These are phyloP conservation scores for Chloroceryle amazona DNA, from an alignment of 2,797 vertebrate genomes.

Conservation along the genomic window DNA sequence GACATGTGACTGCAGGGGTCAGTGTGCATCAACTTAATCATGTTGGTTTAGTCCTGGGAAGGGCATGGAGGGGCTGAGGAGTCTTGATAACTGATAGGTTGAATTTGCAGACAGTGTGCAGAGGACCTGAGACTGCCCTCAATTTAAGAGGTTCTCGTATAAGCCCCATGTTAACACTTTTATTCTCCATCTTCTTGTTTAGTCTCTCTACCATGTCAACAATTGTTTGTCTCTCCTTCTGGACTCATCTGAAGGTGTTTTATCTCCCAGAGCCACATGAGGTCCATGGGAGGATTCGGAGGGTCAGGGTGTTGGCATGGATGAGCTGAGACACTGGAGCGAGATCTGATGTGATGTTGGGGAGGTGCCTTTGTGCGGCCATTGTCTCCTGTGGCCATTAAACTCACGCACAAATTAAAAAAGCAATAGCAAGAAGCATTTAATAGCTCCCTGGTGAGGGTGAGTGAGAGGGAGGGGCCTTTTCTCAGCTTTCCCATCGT, in stretches of 20 bases:
- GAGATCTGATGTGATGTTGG: accelerated
- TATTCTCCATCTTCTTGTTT: not conserved
- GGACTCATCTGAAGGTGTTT: not conserved
- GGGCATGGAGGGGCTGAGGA: not conserved
- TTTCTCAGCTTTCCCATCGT: not conserved
- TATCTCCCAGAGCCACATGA: not conserved
- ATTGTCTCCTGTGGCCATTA: not conserved
- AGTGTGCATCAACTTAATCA: not conserved
- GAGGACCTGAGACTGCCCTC: not conserved
- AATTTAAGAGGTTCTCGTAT: not conserved
- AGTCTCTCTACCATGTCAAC: not conserved
- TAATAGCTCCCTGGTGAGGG: not conserved
- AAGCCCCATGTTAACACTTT: accelerated
- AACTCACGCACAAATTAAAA: slow-evolving; percentile 2
- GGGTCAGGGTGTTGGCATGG: not conserved
- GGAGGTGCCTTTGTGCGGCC: not conserved
- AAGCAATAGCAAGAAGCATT: not conserved
- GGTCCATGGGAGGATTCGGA: not conserved
- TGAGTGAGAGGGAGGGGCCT: not conserved
- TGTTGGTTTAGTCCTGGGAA: not conserved
- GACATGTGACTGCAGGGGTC: not conserved
- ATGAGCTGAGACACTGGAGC: not conserved
- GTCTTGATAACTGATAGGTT: not conserved
- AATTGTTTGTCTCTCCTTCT: not conserved
- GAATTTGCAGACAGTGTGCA: not conserved